phyloP scores from a whole-genome alignment of 92 coral and sea anemone species.

The Micromussa lordhowensis region DNA sequence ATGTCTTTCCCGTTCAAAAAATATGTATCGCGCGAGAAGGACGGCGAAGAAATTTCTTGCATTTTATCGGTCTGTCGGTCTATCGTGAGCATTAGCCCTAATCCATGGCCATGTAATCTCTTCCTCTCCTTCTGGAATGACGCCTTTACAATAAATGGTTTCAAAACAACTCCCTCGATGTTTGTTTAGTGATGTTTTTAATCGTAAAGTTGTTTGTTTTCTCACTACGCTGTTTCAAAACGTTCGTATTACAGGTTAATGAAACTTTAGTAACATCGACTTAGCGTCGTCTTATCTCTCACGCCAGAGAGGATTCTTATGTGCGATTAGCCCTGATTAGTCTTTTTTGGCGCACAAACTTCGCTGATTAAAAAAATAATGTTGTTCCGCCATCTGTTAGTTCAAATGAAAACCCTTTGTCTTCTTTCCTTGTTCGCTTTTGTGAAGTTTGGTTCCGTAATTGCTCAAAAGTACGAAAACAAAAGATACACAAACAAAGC shows the following conservation, averaged over 20 bases:
- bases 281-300: neutral
- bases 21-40: neutral
- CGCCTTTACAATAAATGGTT: neutral
- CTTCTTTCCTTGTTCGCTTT: neutral
- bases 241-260: neutral
- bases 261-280: neutral
- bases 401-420: neutral
- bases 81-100: neutral
- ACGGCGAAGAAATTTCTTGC: neutral
- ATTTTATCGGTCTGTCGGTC: neutral
- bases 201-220: neutral
- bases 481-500: conserved; percentile 17
- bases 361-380: neutral
- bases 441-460: neutral
- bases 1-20: neutral
- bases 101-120: neutral
- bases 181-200: neutral
- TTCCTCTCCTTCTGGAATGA: neutral
- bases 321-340: neutral
- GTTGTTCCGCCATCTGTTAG: neutral
- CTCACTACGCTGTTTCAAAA: neutral
- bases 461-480: neutral
- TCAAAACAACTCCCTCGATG: neutral
- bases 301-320: neutral
- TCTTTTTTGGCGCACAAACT: neutral